Conservation (phyloP, 2,113 vertebrate genomes). For the Pardalotus punctatus region DNA sequence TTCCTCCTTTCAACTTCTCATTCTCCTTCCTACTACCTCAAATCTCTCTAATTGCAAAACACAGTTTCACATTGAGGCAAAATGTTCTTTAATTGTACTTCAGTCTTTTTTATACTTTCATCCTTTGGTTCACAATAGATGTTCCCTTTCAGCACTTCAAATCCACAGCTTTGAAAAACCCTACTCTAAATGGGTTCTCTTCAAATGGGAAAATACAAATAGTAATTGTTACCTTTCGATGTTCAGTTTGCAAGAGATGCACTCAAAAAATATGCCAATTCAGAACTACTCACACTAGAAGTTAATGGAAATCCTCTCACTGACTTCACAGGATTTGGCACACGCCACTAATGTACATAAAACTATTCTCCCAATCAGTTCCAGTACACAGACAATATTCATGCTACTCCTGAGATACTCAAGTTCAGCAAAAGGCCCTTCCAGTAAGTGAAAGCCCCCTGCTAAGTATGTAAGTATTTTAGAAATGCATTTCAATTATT, state of each 20-base stretch:
- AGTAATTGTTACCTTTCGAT: neutral
- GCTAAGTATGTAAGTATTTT: neutral
- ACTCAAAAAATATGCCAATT: neutral
- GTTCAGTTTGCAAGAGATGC: neutral
- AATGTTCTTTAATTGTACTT: neutral
- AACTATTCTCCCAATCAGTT: neutral
- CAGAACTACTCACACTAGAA: neutral
- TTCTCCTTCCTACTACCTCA: neutral
- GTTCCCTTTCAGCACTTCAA: neutral
- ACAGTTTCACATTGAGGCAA: neutral
- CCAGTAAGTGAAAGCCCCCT: neutral
- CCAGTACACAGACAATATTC: neutral
- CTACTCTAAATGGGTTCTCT: neutral
- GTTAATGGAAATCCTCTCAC: neutral
- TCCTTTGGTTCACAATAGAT: neutral
- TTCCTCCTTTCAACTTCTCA: neutral
- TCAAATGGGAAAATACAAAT: neutral
- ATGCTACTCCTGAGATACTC: neutral
- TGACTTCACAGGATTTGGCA: neutral
- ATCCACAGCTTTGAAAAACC: neutral
- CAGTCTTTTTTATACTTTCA: neutral
- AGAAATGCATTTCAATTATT: neutral
- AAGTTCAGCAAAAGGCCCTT: neutral
- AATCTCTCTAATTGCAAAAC: neutral
- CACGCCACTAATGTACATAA: rapidly evolving